Base-by-base conservation (phyloP, 2,888 invertebrate genomes). In the Oscheius sp. region DNA sequence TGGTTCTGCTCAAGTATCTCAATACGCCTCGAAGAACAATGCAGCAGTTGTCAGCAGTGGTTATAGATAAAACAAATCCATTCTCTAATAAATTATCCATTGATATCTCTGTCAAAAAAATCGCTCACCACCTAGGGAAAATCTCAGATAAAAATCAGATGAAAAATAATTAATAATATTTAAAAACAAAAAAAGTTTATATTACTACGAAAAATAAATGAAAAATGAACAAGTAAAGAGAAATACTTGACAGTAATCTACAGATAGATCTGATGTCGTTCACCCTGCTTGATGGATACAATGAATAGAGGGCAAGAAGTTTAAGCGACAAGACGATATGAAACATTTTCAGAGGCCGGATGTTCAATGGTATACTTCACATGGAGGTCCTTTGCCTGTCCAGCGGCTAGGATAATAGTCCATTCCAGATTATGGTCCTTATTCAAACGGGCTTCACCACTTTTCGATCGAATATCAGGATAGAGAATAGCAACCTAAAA, bases 381-480 rank as follows among this genome's bases (percentile, higher is more conserved):
- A 24, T 68, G 62, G 12, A 84, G 71, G 17, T 81, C 76, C 20
- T 74, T 72, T 41, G 75, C 74, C 68, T 84, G 82, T 30, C 82
- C 84, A 1, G 84, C 80, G 47, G 75, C 80, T 70, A 84, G 70
- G 12, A 72, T 70, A 26, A 77, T 67, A n/a, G 76, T 75, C 84
- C 84, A 84, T 68, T 84, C 84, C 62, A 84, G 74, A 62, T 83
- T 79, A 68, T 82, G 75, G 33, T 84, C 84, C 61, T 80, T 80
- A 68, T 76, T 82, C 45, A 84, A 67, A 22, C 80, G 75, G 26
- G 81, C 83, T 33, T 82, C 81, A 28, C 65, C 73, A 5, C 64
- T 54, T 14, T 70, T 54, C 0, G 59, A 8, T 12, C 49, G 28
- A 33, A 83, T 54, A 36, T 84, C 84, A n/a, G 84, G 84, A 14